Evolutionary conservation across 30 jellyfish, hydroid and myxozoan genomes (phyloP).

Genomic region (Hydractinia echinata): DNA sequence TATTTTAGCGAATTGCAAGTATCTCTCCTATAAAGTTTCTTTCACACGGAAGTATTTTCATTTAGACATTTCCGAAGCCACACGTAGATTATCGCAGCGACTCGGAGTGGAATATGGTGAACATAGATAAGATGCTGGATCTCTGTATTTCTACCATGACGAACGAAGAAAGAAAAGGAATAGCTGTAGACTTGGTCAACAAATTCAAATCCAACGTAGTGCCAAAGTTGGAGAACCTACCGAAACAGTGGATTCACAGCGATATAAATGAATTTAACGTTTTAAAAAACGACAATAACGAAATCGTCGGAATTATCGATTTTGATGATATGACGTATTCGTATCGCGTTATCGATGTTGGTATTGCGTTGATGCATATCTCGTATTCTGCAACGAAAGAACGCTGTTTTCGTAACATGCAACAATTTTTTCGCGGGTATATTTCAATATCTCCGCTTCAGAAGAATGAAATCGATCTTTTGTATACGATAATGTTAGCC

Average conservation of each 20-base stretch:
- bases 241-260: slow-evolving; percentile 30
- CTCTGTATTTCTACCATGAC: neutral
- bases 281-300: neutral
- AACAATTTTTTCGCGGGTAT: slow-evolving; percentile 12
- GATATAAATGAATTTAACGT: slow-evolving; percentile 24
- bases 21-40: too few relatives aligned
- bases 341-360: slow-evolving; percentile 30
- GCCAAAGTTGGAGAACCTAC: slow-evolving; percentile 10
- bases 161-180: neutral
- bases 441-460: neutral
- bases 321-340: slow-evolving; percentile 30
- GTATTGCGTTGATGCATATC: slow-evolving; percentile 23
- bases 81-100: neutral
- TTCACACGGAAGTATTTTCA: too few relatives aligned
- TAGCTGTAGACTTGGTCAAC: neutral
- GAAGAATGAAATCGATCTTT: neutral
- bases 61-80: neutral
- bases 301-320: slow-evolving; percentile 22
- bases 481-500: neutral
- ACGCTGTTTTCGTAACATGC: neutral
- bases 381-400: neutral
- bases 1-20: too few relatives aligned
- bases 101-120: slow-evolving; percentile 10
- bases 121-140: neutral
- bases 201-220: neutral